phyloP scores from a whole-genome alignment of 1,140 invertebrate genomes.

The Formica exsecta region DNA sequence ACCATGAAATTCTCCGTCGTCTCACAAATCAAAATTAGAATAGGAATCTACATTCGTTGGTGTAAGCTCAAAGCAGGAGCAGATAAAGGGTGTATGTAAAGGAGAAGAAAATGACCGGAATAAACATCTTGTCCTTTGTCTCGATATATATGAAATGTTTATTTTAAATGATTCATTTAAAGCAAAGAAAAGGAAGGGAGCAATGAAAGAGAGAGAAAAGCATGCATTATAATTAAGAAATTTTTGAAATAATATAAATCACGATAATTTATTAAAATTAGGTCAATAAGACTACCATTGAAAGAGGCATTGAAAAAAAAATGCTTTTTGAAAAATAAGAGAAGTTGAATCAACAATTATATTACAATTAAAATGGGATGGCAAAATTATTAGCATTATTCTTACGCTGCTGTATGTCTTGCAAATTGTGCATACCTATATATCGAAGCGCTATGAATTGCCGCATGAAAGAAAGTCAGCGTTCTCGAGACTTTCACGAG shows the following conservation, averaged over 20 bases:
- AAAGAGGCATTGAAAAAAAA: neutral
- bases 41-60: conserved; percentile 35
- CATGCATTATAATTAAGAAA: neutral
- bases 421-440: conserved; percentile 5
- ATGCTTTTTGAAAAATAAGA: neutral
- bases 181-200: neutral
- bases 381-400: neutral
- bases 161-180: neutral
- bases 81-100: neutral
- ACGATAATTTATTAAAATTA: neutral
- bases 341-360: neutral
- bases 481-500: conserved; percentile 63
- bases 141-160: neutral
- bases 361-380: too few species aligned
- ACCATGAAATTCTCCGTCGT: conserved; percentile 52
- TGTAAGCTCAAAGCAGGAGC: neutral
- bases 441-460: conserved; percentile 14
- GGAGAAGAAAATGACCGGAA: neutral
- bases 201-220: neutral
- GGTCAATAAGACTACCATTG: neutral
- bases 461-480: conserved; percentile 52
- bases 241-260: neutral
- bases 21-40: conserved; percentile 59
- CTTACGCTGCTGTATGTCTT: neutral
- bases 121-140: neutral